These are phyloP conservation scores for Phortica variegata DNA, from an alignment of 1,140 invertebrate genomes.

Conservation along the genomic window DNA sequence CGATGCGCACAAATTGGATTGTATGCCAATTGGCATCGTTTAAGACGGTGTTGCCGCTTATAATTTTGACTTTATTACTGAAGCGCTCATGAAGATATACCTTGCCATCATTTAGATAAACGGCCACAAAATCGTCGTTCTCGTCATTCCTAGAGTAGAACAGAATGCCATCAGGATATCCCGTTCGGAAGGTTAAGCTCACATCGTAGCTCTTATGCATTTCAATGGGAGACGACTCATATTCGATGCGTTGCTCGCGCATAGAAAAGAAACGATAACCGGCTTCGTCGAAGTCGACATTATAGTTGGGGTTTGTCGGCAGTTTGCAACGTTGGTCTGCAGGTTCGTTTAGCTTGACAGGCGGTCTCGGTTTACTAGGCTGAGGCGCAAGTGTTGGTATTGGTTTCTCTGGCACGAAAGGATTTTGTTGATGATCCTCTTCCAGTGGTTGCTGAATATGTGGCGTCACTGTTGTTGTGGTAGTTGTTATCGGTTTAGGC, in stretches of 20 bases:
- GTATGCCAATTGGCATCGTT: conserved; percentile 89
- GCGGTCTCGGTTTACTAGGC: conserved; percentile 21
- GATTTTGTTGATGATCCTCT: conserved; percentile 6
- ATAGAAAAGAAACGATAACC: conserved; percentile 63
- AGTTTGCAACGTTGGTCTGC: conserved; percentile 58
- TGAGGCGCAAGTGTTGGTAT: conserved; percentile 11
- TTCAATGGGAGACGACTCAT: conserved; percentile 61
- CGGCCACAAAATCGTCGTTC: conserved; percentile 74
- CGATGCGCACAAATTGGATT: conserved; percentile 63
- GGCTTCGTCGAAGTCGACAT: conserved; percentile 39
- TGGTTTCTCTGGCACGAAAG: not conserved
- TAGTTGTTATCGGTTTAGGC: conserved; percentile 13
- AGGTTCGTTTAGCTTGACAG: conserved; percentile 32
- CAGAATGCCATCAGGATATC: conserved; percentile 72
- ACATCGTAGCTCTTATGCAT: conserved; percentile 72
- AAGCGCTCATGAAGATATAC: conserved; percentile 75
- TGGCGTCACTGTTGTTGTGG: conserved; percentile 19
- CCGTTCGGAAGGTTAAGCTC: conserved; percentile 80
- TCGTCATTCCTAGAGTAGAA: conserved; percentile 75
- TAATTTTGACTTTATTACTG: conserved; percentile 66
- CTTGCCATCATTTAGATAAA: conserved; percentile 78
- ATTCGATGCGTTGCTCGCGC: conserved; percentile 74
- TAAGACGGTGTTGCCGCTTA: conserved; percentile 62
- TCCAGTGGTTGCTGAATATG: conserved; percentile 12
- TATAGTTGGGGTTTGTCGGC: conserved; percentile 53